Evolutionary conservation across 1,140 invertebrate species (phyloP), one percentile per base, ranked within the genome.

Genomic region (Ips nitidus): DNA sequence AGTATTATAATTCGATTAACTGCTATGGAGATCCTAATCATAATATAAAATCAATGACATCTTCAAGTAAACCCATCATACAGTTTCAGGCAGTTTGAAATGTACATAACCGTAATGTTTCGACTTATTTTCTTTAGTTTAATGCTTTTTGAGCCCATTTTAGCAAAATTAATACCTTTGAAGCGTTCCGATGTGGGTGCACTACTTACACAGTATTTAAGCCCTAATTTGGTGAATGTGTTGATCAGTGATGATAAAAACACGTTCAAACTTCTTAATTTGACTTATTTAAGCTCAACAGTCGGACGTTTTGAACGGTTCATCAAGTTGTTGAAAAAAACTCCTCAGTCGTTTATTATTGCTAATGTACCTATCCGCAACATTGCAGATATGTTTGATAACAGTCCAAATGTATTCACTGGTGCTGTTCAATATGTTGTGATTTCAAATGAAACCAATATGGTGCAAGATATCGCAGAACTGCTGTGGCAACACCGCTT

Each of bases 401-500:
- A 2, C 45, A 6, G 22, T 3, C 7, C 2, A 22, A 22, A 50
- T 2, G 7, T 50, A 1, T 59, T 59, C 8, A n/a, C 57, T 1
- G 59, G 59, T 2, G 43, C 8, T 7, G 8, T 43, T 3, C 45
- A 3, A 45, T 61, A 61, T 47, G 22, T 47, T 47, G 8, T 61
- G 4, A 22, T 61, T 47, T 36, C 59, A 47, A 61, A 7, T 2
- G 43, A 61, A 43, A 22, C 45, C 5, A 4, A 43, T 8, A 47
- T 40, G 7, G 41, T 47, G 6, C 4, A 47, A 47, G 40, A 61
- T 2, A 4, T 61, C 37, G 59, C 59, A n/a, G n/a, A 61, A 47
- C 8, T 43, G 7, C 37, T 61, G 4, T 61, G 59, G 59, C n/a
- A 61, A n/a, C 47, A 8, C 4, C 8, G 45, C 45, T 38, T 61